These are phyloP conservation scores for Ibycter americanus DNA, from an alignment of 2,797 vertebrate species.

Conservation along the genomic window DNA sequence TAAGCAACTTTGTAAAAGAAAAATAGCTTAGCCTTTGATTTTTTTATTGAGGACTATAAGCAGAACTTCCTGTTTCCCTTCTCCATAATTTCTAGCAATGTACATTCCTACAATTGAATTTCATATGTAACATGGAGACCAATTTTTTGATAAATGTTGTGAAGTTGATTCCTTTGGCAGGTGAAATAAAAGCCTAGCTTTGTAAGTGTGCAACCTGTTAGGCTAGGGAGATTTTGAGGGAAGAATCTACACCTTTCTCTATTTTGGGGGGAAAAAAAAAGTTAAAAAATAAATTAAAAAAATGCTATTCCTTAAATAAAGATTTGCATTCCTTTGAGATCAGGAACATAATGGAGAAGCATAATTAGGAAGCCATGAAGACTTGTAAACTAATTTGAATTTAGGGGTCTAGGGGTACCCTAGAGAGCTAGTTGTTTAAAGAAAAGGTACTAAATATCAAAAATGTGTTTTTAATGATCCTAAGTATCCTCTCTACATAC, in stretches of 20 bases:
- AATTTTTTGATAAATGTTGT: not conserved
- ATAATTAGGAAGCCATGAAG: not conserved
- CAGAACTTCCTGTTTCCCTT: not conserved
- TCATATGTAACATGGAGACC: not conserved
- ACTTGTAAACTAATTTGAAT: not conserved
- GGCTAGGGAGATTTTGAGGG: not conserved
- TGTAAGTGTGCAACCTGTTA: not conserved
- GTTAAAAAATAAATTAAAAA: not conserved
- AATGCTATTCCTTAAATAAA: not conserved
- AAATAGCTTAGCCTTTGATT: not conserved
- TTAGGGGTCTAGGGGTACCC: not conserved
- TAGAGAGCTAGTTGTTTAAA: not conserved
- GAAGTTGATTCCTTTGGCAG: not conserved
- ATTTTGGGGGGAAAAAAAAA: not conserved
- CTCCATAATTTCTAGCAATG: not conserved
- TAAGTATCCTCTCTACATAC: not conserved
- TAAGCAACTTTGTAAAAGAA: not conserved
- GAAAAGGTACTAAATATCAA: not conserved
- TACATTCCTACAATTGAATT: not conserved
- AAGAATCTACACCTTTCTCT: not conserved
- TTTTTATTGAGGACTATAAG: not conserved
- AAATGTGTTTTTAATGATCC: not conserved
- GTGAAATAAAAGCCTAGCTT: not conserved
- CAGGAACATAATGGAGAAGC: not conserved
- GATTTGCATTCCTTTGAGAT: not conserved